Conservation (phyloP, 1,140 invertebrate species). For the Drosophila suzukii region DNA sequence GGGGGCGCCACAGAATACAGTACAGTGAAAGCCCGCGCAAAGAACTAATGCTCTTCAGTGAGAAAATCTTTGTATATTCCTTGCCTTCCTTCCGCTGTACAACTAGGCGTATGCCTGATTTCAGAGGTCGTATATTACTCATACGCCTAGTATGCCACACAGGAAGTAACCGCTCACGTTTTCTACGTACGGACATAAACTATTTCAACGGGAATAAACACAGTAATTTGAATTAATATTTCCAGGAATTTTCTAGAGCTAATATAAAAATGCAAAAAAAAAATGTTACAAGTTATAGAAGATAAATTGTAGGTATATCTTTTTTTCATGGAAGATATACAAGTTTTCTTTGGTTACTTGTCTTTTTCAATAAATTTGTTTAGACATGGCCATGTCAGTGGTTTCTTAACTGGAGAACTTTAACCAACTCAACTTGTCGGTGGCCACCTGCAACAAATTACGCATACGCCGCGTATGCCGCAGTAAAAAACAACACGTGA, state of each 20-base stretch:
- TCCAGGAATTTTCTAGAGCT: background rate
- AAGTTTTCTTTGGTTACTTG: background rate
- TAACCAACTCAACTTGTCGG: constrained; percentile 2
- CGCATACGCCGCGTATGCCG: constrained; percentile 58
- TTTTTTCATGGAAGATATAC: too few species aligned
- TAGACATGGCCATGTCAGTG: constrained; percentile 20
- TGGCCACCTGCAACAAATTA: constrained; percentile 47
- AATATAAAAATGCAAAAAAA: background rate
- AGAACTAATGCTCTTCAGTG: background rate
- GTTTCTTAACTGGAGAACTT: constrained; percentile 23
- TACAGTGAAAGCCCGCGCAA: constrained; percentile 29
- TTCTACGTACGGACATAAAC: background rate
- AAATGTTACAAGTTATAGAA: too few species aligned
- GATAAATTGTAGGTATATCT: too few species aligned
- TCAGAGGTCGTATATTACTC: constrained; percentile 31
- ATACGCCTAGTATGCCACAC: constrained; percentile 38
- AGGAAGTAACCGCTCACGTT: constrained; percentile 33
- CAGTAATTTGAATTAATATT: background rate
- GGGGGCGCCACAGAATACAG: constrained; percentile 8
- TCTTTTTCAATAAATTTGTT: constrained; percentile 4
- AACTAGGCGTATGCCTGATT: constrained; percentile 53
- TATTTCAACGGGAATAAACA: constrained; percentile 1
- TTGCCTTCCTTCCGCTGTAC: constrained; percentile 6
- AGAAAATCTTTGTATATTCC: constrained; percentile 15
- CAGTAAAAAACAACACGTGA: constrained; percentile 56